A percentile compares a stretch with the other conserved stretches of the same genome.
These are phyloP conservation scores for Dicyrtomina minuta DNA, from an alignment of 2,888 invertebrate genomes.

Conservation along the genomic window DNA sequence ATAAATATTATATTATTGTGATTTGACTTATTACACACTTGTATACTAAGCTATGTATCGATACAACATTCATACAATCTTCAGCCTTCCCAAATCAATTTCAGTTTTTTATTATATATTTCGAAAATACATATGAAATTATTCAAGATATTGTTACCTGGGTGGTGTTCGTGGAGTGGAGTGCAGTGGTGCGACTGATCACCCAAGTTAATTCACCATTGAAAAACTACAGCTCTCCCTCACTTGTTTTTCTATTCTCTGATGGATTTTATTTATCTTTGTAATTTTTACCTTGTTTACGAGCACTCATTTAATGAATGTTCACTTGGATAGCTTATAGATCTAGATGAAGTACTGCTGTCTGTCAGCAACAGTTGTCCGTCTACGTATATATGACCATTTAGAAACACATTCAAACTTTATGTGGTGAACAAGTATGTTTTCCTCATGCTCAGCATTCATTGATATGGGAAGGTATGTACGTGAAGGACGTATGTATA, in stretches of 20 bases:
- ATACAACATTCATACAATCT: too few relatives aligned
- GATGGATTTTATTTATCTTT: neutral
- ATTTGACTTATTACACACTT: too few relatives aligned
- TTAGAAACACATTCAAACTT: constrained; percentile 5
- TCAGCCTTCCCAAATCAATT: too few relatives aligned
- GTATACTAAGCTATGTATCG: too few relatives aligned
- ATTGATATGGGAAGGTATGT: neutral
- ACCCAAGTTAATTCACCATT: too few relatives aligned
- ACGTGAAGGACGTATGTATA: too few relatives aligned
- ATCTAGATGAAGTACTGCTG: constrained; percentile 4
- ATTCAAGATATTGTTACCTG: too few relatives aligned
- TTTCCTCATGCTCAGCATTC: neutral
- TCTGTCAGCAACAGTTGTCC: constrained; percentile 41
- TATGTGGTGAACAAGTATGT: neutral
- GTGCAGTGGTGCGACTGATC: too few relatives aligned
- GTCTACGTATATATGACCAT: constrained; percentile 19
- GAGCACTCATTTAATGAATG: constrained; percentile 5
- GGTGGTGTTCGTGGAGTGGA: too few relatives aligned
- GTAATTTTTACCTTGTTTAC: neutral
- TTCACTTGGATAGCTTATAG: neutral
- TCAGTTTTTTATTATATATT: too few relatives aligned
- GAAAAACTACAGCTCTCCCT: neutral
- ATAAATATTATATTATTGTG: too few relatives aligned
- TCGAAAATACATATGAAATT: too few relatives aligned
- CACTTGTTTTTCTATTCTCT: neutral